Evolutionary conservation across 2,888 invertebrate genomes (phyloP).

Genomic region (Pandemis heparana): DNA sequence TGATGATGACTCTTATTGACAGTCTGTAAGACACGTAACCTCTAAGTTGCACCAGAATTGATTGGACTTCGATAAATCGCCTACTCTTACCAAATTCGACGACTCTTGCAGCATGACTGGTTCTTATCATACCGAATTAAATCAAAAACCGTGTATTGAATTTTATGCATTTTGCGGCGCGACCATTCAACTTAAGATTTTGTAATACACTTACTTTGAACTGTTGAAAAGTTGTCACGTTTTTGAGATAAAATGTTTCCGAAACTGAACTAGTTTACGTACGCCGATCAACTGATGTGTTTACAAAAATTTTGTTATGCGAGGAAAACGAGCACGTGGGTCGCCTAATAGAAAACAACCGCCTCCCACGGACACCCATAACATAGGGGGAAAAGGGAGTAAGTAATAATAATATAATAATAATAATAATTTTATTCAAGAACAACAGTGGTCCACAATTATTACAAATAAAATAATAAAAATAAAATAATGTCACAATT

Average conservation of each 20-base stretch:
- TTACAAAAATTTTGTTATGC: constrained; percentile 9
- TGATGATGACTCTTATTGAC: background rate
- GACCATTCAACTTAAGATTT: constrained; percentile 19
- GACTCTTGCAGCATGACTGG: constrained; percentile 12
- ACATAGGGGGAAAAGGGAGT: too few relatives aligned
- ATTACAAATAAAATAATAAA: too few relatives aligned
- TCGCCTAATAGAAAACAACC: too few relatives aligned
- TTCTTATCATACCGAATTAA: constrained; percentile 25
- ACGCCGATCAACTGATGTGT: constrained; percentile 16
- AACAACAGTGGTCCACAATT: too few relatives aligned
- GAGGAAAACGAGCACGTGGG: too few relatives aligned
- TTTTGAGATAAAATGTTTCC: constrained; percentile 21
- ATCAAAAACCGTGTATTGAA: constrained; percentile 25
- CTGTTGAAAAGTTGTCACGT: constrained; percentile 37
- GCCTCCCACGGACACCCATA: too few relatives aligned
- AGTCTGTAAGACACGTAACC: background rate
- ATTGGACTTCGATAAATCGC: constrained; percentile 1
- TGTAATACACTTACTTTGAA: constrained; percentile 30
- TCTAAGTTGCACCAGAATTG: background rate
- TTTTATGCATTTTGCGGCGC: constrained; percentile 25
- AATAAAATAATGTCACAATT: too few relatives aligned
- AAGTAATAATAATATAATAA: too few relatives aligned
- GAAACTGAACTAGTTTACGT: constrained; percentile 32
- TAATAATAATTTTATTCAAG: too few relatives aligned
- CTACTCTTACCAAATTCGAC: constrained; percentile 16